Conservation (phyloP, 92 coral and sea anemone species). For the Chrysogorgia sp. region DNA sequence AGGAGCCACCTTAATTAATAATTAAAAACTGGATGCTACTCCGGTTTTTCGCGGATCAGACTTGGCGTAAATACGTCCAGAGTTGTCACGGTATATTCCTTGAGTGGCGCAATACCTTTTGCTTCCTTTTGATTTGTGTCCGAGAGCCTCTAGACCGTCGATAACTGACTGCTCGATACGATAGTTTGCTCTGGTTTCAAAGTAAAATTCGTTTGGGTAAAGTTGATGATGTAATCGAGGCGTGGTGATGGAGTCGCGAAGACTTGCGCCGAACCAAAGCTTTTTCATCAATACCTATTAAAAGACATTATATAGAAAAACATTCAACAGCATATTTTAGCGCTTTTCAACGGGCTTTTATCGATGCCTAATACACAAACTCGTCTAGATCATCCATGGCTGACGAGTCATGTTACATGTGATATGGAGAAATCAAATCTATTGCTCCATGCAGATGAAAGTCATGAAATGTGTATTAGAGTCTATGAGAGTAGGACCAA, state of each 20-base stretch:
- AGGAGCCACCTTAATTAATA: too few relatives aligned
- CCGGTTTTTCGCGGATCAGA: constrained; percentile 81
- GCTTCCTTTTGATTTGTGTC: constrained; percentile 40
- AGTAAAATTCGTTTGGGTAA: constrained; percentile 54
- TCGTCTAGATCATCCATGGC: too few relatives aligned
- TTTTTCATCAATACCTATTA: background rate
- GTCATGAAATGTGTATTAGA: too few relatives aligned
- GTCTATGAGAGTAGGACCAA: too few relatives aligned
- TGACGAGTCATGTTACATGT: too few relatives aligned
- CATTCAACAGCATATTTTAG: too few relatives aligned
- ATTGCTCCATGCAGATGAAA: too few relatives aligned
- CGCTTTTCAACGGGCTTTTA: too few relatives aligned
- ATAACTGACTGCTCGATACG: constrained; percentile 34
- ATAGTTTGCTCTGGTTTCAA: constrained; percentile 46
- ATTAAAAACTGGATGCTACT: constrained; percentile 8
- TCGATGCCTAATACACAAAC: too few relatives aligned
- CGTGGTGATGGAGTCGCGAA: constrained; percentile 59
- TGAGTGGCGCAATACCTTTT: constrained; percentile 59
- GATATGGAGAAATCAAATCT: too few relatives aligned
- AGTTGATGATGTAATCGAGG: constrained; percentile 79
- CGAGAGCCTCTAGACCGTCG: constrained; percentile 53
- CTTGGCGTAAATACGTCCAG: constrained; percentile 54
- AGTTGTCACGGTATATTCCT: constrained; percentile 61
- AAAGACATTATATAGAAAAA: background rate
- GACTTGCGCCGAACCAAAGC: constrained; percentile 71